Base-by-base conservation (phyloP, 1,140 invertebrate genomes). In the Bemisia tabaci region DNA sequence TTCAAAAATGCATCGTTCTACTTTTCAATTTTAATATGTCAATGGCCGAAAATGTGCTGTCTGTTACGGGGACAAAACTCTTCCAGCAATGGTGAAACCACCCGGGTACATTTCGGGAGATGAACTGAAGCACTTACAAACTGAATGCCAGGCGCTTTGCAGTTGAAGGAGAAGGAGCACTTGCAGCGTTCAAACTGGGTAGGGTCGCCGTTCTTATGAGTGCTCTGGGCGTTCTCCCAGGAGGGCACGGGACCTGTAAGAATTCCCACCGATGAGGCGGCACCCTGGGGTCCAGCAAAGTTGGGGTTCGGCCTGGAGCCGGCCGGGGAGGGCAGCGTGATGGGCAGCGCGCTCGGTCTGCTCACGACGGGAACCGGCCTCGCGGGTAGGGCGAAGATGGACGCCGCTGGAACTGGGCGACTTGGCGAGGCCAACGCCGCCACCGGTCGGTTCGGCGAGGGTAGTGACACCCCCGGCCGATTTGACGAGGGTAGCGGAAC, bases 51-150 rank as follows among this genome's bases (percentile, higher is more conserved):
- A n/a, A n/a, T n/a, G n/a, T n/a, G n/a, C n/a, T n/a, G n/a, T n/a
- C n/a, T n/a, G n/a, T n/a, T n/a, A n/a, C n/a, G n/a, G n/a, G n/a
- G n/a, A n/a, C n/a, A n/a, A n/a, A n/a, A n/a, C n/a, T n/a, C n/a
- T n/a, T n/a, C n/a, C n/a, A n/a, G n/a, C n/a, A n/a, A n/a, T n/a
- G n/a, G n/a, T n/a, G n/a, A n/a, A n/a, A n/a, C n/a, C n/a, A n/a
- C n/a, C n/a, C n/a, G n/a, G n/a, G n/a, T n/a, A n/a, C n/a, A n/a
- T n/a, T n/a, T n/a, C n/a, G n/a, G n/a, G n/a, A n/a, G n/a, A n/a
- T n/a, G n/a, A n/a, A n/a, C n/a, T n/a, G n/a, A n/a, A n/a, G n/a
- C 64, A 75, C 80, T 79, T 75, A 83, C 82, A 68, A 82, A 82
- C 65, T 79, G 78, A 39, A 84, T 73, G 48, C 79, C 81, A n/a